Evolutionary conservation across 1,140 invertebrate species (phyloP).

Genomic region (Lucilia cuprina): DNA sequence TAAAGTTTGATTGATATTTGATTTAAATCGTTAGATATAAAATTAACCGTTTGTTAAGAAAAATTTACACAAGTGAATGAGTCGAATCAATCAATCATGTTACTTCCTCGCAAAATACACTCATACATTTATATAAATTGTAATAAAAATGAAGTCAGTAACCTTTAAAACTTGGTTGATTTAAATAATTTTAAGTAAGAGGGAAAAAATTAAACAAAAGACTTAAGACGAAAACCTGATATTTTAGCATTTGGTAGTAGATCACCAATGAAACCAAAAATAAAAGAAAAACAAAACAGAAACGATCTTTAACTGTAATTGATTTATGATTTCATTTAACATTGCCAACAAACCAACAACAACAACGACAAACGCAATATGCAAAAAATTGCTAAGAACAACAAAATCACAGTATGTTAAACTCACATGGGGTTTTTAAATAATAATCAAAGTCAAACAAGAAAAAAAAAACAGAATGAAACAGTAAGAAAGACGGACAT

Average conservation of each 20-base stretch:
- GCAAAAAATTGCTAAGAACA: background rate
- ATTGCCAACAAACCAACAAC: constrained; percentile 8
- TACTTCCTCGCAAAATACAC: constrained; percentile 1
- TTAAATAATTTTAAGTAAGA: constrained; percentile 1
- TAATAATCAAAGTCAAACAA: constrained; percentile 29
- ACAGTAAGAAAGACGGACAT: background rate
- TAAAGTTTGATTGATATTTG: constrained; percentile 3
- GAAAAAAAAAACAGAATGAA: background rate
- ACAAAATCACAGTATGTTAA: constrained; percentile 18
- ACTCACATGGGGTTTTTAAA: constrained; percentile 29
- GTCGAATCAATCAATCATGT: constrained; percentile 2
- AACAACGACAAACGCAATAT: constrained; percentile 23
- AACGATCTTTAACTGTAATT: constrained; percentile 34
- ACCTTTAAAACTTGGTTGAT: background rate
- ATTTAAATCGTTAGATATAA: background rate
- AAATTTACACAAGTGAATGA: constrained; percentile 15
- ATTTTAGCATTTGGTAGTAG: background rate
- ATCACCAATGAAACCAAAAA: background rate
- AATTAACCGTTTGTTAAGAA: background rate
- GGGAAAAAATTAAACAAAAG: constrained; percentile 8
- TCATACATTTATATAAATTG: background rate
- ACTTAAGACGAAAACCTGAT: constrained; percentile 26
- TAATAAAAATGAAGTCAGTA: background rate
- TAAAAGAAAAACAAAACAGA: background rate
- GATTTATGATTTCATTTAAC: constrained; percentile 33